Evolutionary conservation across 1,140 invertebrate genomes (phyloP).

Genomic region (Mesaphorura yosii): DNA sequence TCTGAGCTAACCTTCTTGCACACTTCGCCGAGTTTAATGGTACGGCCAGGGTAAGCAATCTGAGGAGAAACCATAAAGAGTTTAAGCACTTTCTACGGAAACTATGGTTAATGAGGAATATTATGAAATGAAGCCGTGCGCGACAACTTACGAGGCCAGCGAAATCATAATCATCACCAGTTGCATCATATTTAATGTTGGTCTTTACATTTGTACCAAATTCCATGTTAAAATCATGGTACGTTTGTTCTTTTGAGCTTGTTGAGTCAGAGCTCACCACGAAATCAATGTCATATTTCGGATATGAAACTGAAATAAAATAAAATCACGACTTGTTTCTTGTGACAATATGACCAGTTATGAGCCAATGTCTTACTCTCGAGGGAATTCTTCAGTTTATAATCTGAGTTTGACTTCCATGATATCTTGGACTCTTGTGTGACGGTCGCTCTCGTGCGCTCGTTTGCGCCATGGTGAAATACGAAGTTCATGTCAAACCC

Average conservation of each 20-base stretch:
- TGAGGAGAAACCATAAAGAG: conserved; percentile 4
- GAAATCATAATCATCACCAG: conserved; percentile 7
- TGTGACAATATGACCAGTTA: not conserved
- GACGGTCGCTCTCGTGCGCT: conserved; percentile 7
- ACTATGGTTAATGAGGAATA: not conserved
- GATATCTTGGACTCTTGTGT: conserved; percentile 3
- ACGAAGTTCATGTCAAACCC: conserved; percentile 3
- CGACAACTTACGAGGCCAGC: conserved; percentile 13
- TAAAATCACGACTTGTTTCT: not conserved
- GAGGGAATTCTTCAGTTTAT: conserved; percentile 15
- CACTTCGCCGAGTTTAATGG: conserved; percentile 21
- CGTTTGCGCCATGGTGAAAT: conserved; percentile 13
- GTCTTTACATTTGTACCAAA: conserved; percentile 1
- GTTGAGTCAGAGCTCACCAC: conserved; percentile 12
- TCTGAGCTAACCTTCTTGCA: conserved; percentile 4
- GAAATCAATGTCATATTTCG: conserved; percentile 15
- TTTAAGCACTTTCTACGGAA: not conserved
- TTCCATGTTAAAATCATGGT: not conserved
- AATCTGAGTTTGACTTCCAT: not conserved
- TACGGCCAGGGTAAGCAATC: conserved; percentile 10
- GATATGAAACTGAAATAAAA: conserved; percentile 18
- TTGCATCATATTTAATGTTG: conserved; percentile 6
- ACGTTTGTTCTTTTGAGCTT: conserved; percentile 1
- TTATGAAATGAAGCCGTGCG: not conserved
- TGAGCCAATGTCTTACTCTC: conserved; percentile 11